These are phyloP conservation scores for Synanthedon myopaeformis DNA, from an alignment of 2,888 invertebrate genomes.

Conservation along the genomic window DNA sequence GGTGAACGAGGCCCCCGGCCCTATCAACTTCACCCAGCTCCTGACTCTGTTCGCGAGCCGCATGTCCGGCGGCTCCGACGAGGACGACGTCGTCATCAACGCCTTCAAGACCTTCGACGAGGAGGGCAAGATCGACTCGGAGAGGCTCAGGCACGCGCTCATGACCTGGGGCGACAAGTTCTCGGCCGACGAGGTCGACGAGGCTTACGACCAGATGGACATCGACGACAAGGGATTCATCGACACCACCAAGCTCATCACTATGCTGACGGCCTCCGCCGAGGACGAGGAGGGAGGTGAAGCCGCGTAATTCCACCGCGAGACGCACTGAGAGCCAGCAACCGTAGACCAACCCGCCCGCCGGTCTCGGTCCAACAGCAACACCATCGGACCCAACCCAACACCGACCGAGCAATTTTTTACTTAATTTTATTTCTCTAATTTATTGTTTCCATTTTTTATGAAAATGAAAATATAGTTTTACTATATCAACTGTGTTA, in stretches of 20 bases:
- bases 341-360: constrained; percentile 25
- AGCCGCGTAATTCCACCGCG: constrained; percentile 42
- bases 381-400: constrained; percentile 36
- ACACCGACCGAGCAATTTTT: constrained; percentile 46
- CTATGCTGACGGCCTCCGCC: constrained; percentile 88
- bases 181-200: constrained; percentile 87
- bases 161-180: constrained; percentile 96
- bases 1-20: constrained; percentile 88
- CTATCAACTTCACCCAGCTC: constrained; percentile 95
- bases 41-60: constrained; percentile 91
- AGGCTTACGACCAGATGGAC: constrained; percentile 93
- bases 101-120: constrained; percentile 95
- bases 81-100: constrained; percentile 91
- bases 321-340: constrained; percentile 13
- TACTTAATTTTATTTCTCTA: constrained; percentile 56
- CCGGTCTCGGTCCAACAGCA: constrained; percentile 23
- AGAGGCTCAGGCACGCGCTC: constrained; percentile 89
- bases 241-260: constrained; percentile 87
- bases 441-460: constrained; percentile 69
- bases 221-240: constrained; percentile 92
- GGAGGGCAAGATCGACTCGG: constrained; percentile 88
- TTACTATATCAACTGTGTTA: constrained; percentile 47
- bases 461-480: constrained; percentile 67
- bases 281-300: constrained; percentile 82
- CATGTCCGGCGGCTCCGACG: constrained; percentile 92